Conservation (phyloP, 2,888 invertebrate species). For the Cosmopolites sordidus region DNA sequence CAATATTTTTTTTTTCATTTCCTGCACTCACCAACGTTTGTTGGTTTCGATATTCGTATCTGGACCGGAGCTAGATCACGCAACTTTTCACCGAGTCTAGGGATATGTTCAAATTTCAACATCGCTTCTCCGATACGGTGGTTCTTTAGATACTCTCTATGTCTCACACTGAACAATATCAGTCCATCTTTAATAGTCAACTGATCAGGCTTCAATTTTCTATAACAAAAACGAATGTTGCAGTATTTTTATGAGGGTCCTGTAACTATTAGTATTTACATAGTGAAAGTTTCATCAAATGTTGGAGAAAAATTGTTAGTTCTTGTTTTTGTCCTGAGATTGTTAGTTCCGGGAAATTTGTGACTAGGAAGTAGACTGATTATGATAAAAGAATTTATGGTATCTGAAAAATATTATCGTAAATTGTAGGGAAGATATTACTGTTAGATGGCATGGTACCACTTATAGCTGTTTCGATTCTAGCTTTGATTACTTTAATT, state of each 20-base stretch:
- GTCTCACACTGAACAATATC: not conserved
- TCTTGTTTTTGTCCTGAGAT: not conserved
- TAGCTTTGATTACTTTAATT: not conserved
- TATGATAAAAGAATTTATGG: not conserved
- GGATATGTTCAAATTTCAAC: not conserved
- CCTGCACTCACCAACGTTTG: not conserved
- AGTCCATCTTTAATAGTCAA: not conserved
- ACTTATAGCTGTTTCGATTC: not conserved
- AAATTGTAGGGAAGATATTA: no score
- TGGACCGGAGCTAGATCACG: not conserved
- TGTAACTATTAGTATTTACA: not conserved
- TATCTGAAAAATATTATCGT: no score
- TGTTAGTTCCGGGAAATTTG: not conserved
- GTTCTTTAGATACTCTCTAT: not conserved
- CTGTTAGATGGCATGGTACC: no score
- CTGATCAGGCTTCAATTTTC: not conserved
- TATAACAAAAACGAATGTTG: not conserved
- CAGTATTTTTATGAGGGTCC: no score
- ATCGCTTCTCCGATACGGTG: not conserved
- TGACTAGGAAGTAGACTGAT: not conserved
- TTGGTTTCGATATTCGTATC: not conserved
- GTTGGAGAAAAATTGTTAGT: not conserved
- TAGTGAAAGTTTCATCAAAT: not conserved
- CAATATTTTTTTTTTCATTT: not conserved
- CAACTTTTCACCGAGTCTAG: not conserved